These are phyloP conservation scores for Sciaenops ocellatus DNA, from an alignment of 2,797 vertebrate genomes.

Conservation along the genomic window DNA sequence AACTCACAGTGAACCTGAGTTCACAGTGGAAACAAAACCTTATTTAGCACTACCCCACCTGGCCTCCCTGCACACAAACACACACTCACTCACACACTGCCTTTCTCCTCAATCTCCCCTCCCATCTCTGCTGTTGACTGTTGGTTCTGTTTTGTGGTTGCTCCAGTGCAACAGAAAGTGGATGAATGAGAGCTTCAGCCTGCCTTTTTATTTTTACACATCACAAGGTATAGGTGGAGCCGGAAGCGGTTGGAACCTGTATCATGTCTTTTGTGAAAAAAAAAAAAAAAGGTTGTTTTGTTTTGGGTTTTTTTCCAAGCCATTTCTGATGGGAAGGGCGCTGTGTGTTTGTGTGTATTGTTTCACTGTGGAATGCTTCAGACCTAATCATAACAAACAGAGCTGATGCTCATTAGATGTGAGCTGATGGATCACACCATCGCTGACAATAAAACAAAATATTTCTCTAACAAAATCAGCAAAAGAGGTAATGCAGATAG, in stretches of 20 bases:
- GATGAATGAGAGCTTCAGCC: conserved; percentile 68
- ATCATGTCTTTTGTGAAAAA: conserved; percentile 51
- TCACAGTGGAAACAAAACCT: conserved; percentile 75
- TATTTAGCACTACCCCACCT: conserved; percentile 61
- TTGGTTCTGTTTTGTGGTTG: conserved; percentile 75
- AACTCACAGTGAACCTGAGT: conserved; percentile 47
- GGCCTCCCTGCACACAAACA: conserved; percentile 23
- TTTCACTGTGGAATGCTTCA: conserved; percentile 33
- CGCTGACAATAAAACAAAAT: conserved; percentile 25
- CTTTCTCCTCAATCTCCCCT: conserved; percentile 64
- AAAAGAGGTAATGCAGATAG: conserved; percentile 12
- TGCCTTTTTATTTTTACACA: conserved; percentile 68
- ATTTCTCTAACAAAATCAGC: conserved; percentile 30
- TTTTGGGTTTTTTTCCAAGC: not conserved
- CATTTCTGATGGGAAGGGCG: conserved; percentile 8
- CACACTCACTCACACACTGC: conserved; percentile 11
- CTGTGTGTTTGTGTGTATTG: conserved; percentile 27
- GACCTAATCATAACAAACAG: conserved; percentile 39
- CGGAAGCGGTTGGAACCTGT: conserved; percentile 66
- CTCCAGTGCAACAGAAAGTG: conserved; percentile 71
- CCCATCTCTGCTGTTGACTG: conserved; percentile 73
- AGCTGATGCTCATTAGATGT: conserved; percentile 35
- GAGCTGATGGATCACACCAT: conserved; percentile 38
- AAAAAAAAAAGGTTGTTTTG: conserved; percentile 3
- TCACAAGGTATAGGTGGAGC: conserved; percentile 57